Conservation (phyloP, 2,113 vertebrate genomes). For the Callipepla californica region DNA sequence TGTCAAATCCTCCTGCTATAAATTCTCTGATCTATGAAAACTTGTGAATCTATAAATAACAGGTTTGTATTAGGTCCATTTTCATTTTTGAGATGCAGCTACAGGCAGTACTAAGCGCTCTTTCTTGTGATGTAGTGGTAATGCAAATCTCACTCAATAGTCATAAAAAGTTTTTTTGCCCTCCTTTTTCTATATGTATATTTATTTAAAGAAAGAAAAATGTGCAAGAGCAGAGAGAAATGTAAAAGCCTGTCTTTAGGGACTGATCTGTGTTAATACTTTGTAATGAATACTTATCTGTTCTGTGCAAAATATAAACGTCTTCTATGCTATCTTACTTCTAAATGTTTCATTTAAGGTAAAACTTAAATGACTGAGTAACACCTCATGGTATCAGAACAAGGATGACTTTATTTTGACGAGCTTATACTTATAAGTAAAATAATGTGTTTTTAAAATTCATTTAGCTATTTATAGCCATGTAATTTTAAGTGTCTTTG, state of each 20-base stretch:
- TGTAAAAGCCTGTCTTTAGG: background rate
- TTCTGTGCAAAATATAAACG: constrained; percentile 7
- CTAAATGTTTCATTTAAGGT: background rate
- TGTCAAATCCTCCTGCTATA: background rate
- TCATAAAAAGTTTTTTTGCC: background rate
- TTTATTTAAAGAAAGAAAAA: no score
- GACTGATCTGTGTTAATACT: background rate
- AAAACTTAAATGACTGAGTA: background rate
- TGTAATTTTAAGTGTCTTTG: background rate
- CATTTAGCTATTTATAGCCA: background rate
- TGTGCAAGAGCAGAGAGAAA: background rate
- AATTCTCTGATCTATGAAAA: background rate
- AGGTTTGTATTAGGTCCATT: background rate
- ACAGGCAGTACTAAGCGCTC: background rate
- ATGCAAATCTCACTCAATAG: background rate
- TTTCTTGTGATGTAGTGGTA: background rate
- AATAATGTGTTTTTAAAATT: background rate
- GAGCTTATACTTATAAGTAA: background rate
- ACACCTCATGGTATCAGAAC: background rate
- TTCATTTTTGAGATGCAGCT: background rate
- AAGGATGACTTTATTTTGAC: background rate
- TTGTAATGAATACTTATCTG: background rate
- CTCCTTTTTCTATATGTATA: background rate
- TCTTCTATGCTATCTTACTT: background rate
- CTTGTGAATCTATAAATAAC: background rate